phyloP scores from a whole-genome alignment of 1,140 invertebrate species.

The Battus philenor region DNA sequence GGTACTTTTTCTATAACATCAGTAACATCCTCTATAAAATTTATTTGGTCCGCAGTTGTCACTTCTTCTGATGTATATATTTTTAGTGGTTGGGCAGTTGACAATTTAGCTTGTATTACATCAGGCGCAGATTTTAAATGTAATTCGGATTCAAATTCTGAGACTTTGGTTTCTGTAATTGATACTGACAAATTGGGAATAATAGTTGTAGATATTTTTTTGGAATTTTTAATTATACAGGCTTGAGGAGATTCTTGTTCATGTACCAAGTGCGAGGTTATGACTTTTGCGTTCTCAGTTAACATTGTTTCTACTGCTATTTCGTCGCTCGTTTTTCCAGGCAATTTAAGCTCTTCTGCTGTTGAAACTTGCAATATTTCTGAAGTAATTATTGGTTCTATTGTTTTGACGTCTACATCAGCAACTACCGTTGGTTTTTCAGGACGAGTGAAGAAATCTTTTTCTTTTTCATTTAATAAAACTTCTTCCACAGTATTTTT shows the following conservation, averaged over 20 bases:
- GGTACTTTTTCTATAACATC: constrained; percentile 31
- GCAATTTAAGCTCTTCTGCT: constrained; percentile 28
- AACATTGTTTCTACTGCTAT: constrained; percentile 41
- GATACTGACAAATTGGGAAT: constrained; percentile 46
- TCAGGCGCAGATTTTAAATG: constrained; percentile 32
- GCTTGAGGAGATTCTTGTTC: constrained; percentile 43
- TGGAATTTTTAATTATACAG: constrained; percentile 31
- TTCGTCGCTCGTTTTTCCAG: constrained; percentile 31
- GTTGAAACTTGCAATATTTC: constrained; percentile 40
- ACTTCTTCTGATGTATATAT: constrained; percentile 46
- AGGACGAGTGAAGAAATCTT: constrained; percentile 34
- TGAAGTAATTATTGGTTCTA: constrained; percentile 45
- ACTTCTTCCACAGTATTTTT: constrained; percentile 68
- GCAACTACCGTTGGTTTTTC: constrained; percentile 36
- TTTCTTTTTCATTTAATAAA: constrained; percentile 53
- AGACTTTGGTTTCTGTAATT: constrained; percentile 40
- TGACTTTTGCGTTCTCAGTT: constrained; percentile 47
- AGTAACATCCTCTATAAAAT: constrained; percentile 23
- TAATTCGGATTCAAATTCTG: constrained; percentile 47
- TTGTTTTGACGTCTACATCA: constrained; percentile 40
- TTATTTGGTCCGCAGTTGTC: constrained; percentile 47
- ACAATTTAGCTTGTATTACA: constrained; percentile 25
- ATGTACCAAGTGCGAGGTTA: constrained; percentile 42
- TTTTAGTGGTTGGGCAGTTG: constrained; percentile 43
- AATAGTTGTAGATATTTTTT: constrained; percentile 35